phyloP scores from a whole-genome alignment of 2,113 vertebrate genomes.

The Daubentonia madagascariensis region DNA sequence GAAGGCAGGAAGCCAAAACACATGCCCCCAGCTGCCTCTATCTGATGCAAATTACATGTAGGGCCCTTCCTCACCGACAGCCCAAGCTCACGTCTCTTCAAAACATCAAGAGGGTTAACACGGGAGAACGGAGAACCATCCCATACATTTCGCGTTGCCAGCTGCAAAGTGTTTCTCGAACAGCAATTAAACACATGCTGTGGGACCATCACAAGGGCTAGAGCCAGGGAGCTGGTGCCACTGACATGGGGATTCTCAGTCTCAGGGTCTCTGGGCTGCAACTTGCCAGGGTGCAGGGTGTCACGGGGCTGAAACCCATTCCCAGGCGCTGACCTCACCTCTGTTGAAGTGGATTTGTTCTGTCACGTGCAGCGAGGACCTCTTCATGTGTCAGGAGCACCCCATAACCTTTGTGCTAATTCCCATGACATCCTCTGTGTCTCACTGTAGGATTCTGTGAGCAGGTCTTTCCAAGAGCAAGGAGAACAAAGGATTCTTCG shows the following conservation, averaged over 20 bases:
- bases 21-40: background rate
- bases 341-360: slow-evolving; percentile 72
- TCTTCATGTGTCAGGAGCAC: slow-evolving; percentile 65
- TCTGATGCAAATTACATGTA: background rate
- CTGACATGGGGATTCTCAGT: slow-evolving; percentile 3
- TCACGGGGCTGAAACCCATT: slow-evolving; percentile 52
- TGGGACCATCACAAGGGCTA: slow-evolving; percentile 13
- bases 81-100: background rate
- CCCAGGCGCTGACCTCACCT: slow-evolving; percentile 62
- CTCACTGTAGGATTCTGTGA: slow-evolving; percentile 71
- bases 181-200: slow-evolving; percentile 64
- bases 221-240: background rate
- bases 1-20: background rate
- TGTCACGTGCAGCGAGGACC: slow-evolving; percentile 65
- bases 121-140: background rate
- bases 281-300: background rate
- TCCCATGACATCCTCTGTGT: slow-evolving; percentile 77
- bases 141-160: background rate
- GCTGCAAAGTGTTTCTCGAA: slow-evolving; percentile 39
- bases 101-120: background rate
- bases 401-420: slow-evolving; percentile 75
- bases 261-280: slow-evolving; percentile 8
- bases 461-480: slow-evolving; percentile 65
- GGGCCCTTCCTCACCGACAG: too few species aligned
- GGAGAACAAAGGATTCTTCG: slow-evolving; percentile 69